A percentile compares a stretch with the other conserved stretches of the same genome.
phyloP scores from a whole-genome alignment of 2,113 vertebrate species.

The Machaerirhynchus nigripectus region DNA sequence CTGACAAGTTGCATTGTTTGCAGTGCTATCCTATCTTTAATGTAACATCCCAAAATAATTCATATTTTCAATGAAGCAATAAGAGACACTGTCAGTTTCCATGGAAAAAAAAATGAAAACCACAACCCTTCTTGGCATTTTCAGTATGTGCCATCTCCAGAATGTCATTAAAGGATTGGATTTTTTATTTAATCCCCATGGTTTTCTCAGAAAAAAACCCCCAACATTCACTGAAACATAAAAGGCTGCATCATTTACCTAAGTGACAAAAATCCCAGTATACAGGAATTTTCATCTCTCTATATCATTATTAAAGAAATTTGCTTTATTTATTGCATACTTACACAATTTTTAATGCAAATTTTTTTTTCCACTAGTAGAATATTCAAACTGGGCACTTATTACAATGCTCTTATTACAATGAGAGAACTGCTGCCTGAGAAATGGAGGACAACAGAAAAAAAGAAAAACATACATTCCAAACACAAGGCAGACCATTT shows the following conservation, averaged over 20 bases:
- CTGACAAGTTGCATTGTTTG: neutral
- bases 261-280: slow-evolving; percentile 10
- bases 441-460: neutral
- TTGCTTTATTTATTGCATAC: slow-evolving; percentile 41
- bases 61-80: neutral
- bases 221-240: neutral
- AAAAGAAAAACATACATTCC: neutral
- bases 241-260: slow-evolving; percentile 21
- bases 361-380: neutral
- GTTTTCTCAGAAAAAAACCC: neutral
- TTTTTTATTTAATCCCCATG: neutral
- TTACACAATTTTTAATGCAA: slow-evolving; percentile 43
- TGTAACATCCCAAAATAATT: neutral
- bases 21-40: neutral
- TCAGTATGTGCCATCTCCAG: neutral
- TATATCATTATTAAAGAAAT: slow-evolving; percentile 38
- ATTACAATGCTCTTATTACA: neutral
- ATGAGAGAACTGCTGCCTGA: neutral
- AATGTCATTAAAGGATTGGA: neutral
- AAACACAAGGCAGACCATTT: neutral
- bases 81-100: neutral
- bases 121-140: neutral
- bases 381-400: neutral
- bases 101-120: neutral
- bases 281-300: neutral